Percentiles rank a stretch among this genome's conserved stretches.
These are phyloP conservation scores for Chorisops tibialis DNA, from an alignment of 2,888 invertebrate species.

Conservation along the genomic window DNA sequence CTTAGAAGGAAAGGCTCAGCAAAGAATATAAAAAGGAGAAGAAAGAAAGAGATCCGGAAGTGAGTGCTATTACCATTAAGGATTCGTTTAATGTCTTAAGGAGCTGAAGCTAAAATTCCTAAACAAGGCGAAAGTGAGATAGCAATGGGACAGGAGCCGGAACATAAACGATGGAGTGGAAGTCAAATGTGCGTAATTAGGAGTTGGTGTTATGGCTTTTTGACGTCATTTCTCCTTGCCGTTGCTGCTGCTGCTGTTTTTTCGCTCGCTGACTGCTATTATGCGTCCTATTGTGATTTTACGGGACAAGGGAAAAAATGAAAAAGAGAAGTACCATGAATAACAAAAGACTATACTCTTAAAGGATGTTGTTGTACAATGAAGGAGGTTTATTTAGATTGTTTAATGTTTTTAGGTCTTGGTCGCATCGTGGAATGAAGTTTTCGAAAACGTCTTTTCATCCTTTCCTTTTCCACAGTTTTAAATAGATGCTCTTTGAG, in stretches of 20 bases:
- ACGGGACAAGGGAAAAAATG: neutral
- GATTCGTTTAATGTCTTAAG: constrained; percentile 12
- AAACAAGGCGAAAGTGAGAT: neutral
- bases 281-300: neutral
- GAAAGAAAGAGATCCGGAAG: constrained; percentile 6
- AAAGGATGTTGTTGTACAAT: constrained; percentile 1
- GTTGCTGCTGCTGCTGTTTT: neutral
- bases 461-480: no score
- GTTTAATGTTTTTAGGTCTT: neutral
- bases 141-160: neutral
- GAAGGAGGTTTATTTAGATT: constrained; percentile 19
- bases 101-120: neutral
- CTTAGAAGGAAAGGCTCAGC: neutral
- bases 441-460: no score
- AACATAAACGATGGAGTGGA: neutral
- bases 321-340: neutral
- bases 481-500: no score
- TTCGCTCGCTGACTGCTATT: neutral
- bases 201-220: constrained; percentile 4
- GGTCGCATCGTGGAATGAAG: no score
- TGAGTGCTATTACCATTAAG: constrained; percentile 16
- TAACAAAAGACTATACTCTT: neutral
- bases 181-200: constrained; percentile 21
- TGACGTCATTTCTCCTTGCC: neutral
- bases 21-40: neutral